Conservation (phyloP, 2,888 invertebrate species). For the Mythimna ferrago region DNA sequence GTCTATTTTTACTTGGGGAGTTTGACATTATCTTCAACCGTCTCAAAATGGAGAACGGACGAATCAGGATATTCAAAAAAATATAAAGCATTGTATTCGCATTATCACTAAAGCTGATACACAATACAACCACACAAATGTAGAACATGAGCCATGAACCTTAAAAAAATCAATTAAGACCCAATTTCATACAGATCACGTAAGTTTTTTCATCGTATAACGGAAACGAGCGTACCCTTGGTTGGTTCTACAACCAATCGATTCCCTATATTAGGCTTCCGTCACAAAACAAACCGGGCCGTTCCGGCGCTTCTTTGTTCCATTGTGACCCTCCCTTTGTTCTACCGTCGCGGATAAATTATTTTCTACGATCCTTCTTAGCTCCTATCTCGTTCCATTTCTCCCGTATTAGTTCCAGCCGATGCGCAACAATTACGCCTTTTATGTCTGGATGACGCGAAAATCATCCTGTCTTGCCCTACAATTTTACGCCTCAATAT, state of each 20-base stretch:
- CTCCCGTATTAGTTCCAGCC: slow-evolving; percentile 90
- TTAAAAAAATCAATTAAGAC: slow-evolving; percentile 49
- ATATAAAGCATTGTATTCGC: neutral
- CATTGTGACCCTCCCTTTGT: slow-evolving; percentile 87
- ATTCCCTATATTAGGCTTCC: slow-evolving; percentile 87
- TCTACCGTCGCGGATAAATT: slow-evolving; percentile 88
- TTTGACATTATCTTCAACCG: neutral
- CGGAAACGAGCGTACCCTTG: slow-evolving; percentile 79
- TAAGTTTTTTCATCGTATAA: slow-evolving; percentile 72
- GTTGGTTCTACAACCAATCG: slow-evolving; percentile 84
- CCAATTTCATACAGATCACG: slow-evolving; percentile 60
- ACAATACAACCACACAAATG: neutral
- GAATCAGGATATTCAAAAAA: neutral
- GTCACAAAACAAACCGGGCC: slow-evolving; percentile 86
- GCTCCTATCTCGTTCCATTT: slow-evolving; percentile 89
- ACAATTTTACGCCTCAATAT: slow-evolving; percentile 88
- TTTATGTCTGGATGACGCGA: slow-evolving; percentile 89
- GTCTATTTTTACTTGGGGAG: neutral
- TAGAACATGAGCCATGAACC: neutral
- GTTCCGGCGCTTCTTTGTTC: slow-evolving; percentile 87
- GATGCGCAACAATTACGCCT: slow-evolving; percentile 90
- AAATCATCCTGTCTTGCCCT: slow-evolving; percentile 86
- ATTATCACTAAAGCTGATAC: neutral
- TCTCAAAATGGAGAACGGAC: neutral
- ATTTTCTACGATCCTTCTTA: slow-evolving; percentile 89